Conservation (phyloP, 2,797 vertebrate species). For the Notoglanidium macrostoma region DNA sequence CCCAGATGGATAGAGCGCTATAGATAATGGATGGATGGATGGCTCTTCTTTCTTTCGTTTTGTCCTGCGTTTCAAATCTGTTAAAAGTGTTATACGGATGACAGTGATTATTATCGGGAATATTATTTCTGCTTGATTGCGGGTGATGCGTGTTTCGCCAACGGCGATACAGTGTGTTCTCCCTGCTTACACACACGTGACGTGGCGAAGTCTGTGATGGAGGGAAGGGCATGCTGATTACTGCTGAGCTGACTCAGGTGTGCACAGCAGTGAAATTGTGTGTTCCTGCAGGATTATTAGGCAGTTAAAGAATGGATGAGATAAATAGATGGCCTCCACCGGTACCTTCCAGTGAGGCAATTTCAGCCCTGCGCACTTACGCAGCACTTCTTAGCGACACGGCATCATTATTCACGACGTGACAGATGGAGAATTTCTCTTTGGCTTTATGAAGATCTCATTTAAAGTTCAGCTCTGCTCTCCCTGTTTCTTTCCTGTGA, state of each 20-base stretch:
- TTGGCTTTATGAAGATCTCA: neutral
- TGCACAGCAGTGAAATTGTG: neutral
- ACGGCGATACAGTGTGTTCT: neutral
- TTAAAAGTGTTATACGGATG: neutral
- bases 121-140: neutral
- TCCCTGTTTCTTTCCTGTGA: neutral
- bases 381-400: neutral
- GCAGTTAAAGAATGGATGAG: neutral
- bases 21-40: too few species aligned
- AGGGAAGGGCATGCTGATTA: neutral
- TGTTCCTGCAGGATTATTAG: neutral
- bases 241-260: neutral
- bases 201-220: neutral
- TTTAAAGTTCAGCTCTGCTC: neutral
- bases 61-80: neutral
- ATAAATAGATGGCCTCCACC: neutral
- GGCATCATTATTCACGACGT: neutral
- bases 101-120: neutral
- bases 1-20: too few species aligned
- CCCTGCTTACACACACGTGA: neutral
- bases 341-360: neutral
- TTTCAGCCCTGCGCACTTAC: neutral
- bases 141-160: neutral
- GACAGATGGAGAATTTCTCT: constrained; percentile 28
- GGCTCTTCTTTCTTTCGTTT: neutral